These are phyloP conservation scores for Penaeus japonicus DNA, from an alignment of 1,140 invertebrate genomes.

Conservation along the genomic window DNA sequence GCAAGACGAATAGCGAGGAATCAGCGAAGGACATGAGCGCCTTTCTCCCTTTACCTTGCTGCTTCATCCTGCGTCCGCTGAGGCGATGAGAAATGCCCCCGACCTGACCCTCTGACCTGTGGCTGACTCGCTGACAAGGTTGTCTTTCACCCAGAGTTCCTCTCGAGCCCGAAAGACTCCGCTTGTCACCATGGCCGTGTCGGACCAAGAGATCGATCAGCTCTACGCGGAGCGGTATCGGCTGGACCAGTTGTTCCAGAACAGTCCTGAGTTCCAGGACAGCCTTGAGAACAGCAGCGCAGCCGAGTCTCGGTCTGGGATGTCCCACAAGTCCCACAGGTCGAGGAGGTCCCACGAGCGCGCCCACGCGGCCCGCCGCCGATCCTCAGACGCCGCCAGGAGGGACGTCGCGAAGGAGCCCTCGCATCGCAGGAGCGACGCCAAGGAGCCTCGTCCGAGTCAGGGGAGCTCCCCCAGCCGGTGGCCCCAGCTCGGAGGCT, in stretches of 20 bases:
- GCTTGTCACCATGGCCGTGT: slow-evolving; percentile 22
- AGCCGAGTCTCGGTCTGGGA: background rate
- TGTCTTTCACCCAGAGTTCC: slow-evolving; percentile 14
- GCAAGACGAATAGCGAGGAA: no score
- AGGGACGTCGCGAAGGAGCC: background rate
- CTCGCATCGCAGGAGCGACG: background rate
- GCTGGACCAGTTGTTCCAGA: slow-evolving; percentile 15
- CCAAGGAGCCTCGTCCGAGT: no score
- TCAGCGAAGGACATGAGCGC: no score
- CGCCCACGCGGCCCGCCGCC: background rate
- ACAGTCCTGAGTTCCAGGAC: slow-evolving; percentile 46
- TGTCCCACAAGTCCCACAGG: background rate
- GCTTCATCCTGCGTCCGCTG: no score
- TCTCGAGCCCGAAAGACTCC: background rate
- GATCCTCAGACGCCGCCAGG: background rate
- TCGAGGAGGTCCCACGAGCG: background rate
- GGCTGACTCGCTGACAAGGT: slow-evolving; percentile 3
- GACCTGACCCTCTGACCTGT: no score
- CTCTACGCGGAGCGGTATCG: slow-evolving; percentile 41
- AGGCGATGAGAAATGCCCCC: no score
- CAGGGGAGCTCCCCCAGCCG: background rate
- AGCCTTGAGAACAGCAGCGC: slow-evolving; percentile 43
- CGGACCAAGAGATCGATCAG: slow-evolving; percentile 42
- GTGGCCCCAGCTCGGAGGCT: background rate
- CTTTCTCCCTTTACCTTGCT: no score